These are phyloP conservation scores for Mormyrus proboscirostris DNA, from an alignment of 2,797 vertebrate genomes.

Conservation along the genomic window DNA sequence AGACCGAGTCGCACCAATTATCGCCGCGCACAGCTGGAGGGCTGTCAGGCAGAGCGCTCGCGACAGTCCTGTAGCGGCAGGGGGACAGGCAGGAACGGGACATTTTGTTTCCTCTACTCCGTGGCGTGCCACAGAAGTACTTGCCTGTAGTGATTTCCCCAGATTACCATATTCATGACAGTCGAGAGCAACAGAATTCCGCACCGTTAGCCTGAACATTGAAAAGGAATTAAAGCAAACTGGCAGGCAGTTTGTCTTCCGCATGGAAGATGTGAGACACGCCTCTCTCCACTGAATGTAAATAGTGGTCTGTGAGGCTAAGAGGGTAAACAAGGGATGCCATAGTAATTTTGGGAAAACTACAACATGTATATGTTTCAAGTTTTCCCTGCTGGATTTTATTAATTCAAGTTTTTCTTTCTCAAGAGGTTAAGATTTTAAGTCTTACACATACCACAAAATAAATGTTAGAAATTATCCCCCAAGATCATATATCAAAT, in stretches of 20 bases:
- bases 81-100: conserved; percentile 43
- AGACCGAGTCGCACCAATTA: conserved; percentile 51
- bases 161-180: conserved; percentile 86
- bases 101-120: conserved; percentile 54
- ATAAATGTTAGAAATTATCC: background rate
- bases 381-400: background rate
- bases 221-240: conserved; percentile 67
- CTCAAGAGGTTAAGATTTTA: background rate
- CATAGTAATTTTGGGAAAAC: conserved; percentile 30
- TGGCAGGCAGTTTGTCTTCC: conserved; percentile 73
- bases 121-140: conserved; percentile 78
- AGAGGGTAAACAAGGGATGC: conserved; percentile 49
- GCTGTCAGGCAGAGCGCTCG: conserved; percentile 66
- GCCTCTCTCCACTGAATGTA: conserved; percentile 63
- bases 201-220: conserved; percentile 64
- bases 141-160: conserved; percentile 72
- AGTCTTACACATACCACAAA: background rate
- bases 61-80: conserved; percentile 65
- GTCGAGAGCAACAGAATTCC: conserved; percentile 65
- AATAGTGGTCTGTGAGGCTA: conserved; percentile 62
- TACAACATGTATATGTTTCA: background rate
- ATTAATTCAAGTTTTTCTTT: background rate
- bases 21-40: conserved; percentile 66
- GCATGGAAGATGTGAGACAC: conserved; percentile 63
- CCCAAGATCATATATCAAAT: background rate